Base-by-base conservation (phyloP, 2,888 invertebrate species). In the Agonum fuliginosum region DNA sequence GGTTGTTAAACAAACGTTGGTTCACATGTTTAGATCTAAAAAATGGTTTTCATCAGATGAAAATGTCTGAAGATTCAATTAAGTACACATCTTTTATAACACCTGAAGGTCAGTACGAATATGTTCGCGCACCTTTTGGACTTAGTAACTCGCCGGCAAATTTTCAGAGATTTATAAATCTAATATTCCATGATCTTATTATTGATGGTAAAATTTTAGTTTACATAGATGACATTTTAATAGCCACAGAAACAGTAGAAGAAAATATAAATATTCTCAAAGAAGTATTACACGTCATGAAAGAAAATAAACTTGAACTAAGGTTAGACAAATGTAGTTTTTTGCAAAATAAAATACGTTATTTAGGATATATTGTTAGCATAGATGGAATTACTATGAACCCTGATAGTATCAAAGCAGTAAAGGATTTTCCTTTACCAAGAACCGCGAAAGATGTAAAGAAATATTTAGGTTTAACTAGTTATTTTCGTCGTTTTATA, bases 401-500 rank as follows among this genome's bases (percentile, higher is more conserved):
- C 17, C 67, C 79, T 37, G 48, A 54, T 12, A 81, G 81, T 46
- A 58, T 82, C 8, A 78, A 79, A 14, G 79, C 81, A 20, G 79
- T 83, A 2, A 34, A 12, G 6, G 78, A 80, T 4, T 83, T 80
- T 70, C 82, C 83, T 0, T 65, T 82, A 0, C 82, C 81, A 0
- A 78, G 65, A 65, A 79, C 78, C 67, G 46, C 78, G 1, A 78
- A 78, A 3, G 78, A 80, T 10, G 80, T 83, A 1, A 80, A 81
- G 3, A 80, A 82, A 3, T 83, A 83, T 71, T 12, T 84, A 10
- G 83, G 82, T 4, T 73, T 84, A n/a, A 78, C 79, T 46, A 79
- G 79, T 1, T 84, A 83, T 72, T 84, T 84, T 73, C 24, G 83
- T 10, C 80, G 81, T 77, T 84, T 82, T 78, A 80, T 84, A 19